These are phyloP conservation scores for Drosophila colorata DNA, from an alignment of 2,888 invertebrate species.

Conservation along the genomic window DNA sequence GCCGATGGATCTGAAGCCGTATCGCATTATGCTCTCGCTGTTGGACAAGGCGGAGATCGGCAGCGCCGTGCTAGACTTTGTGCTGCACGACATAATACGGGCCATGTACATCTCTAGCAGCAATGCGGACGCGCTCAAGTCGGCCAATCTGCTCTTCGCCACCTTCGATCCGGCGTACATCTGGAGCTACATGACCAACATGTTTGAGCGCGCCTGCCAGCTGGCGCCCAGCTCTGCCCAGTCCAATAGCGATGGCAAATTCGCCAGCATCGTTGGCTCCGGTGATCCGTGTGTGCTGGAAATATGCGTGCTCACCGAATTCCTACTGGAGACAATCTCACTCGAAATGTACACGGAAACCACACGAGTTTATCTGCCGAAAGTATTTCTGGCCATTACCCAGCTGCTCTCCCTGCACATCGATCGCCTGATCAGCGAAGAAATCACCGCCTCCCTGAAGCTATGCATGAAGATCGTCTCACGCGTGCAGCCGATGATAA, in stretches of 20 bases:
- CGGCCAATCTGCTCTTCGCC: conserved; percentile 93
- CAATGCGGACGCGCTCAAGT: conserved; percentile 91
- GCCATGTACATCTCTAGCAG: conserved; percentile 87
- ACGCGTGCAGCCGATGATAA: conserved; percentile 89
- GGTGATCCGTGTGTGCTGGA: conserved; percentile 89
- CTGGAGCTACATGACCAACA: conserved; percentile 91
- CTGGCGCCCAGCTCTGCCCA: conserved; percentile 65
- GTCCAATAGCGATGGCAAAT: conserved; percentile 70
- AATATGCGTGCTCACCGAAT: conserved; percentile 90
- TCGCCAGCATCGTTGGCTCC: conserved; percentile 86
- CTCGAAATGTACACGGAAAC: conserved; percentile 92
- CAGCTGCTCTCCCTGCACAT: conserved; percentile 87
- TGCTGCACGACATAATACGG: conserved; percentile 92
- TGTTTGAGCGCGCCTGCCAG: conserved; percentile 88
- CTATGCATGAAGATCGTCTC: conserved; percentile 91
- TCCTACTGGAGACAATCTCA: conserved; percentile 91
- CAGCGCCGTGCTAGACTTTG: conserved; percentile 90
- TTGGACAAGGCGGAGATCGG: conserved; percentile 95
- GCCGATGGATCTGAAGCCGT: conserved; percentile 89
- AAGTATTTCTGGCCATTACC: conserved; percentile 89
- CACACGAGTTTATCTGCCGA: conserved; percentile 91
- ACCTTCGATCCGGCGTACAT: conserved; percentile 94
- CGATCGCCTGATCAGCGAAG: conserved; percentile 84
- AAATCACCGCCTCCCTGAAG: conserved; percentile 88
- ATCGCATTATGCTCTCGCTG: conserved; percentile 92